These are phyloP conservation scores for Chorisops tibialis DNA, from an alignment of 2,888 invertebrate species.

Conservation along the genomic window DNA sequence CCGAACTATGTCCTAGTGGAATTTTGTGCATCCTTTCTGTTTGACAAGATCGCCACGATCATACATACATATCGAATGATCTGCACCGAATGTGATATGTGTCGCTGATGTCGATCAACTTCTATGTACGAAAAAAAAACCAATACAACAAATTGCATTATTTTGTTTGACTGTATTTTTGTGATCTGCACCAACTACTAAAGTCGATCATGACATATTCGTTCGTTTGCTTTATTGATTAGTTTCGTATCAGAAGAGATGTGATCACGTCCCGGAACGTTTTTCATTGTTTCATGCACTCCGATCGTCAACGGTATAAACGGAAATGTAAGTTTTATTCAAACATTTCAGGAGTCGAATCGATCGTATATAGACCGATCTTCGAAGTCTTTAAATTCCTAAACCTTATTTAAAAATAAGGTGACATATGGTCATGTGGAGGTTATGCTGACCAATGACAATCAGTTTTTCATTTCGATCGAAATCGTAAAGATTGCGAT, in stretches of 20 bases:
- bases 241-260: too few species aligned
- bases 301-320: neutral
- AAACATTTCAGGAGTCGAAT: neutral
- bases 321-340: neutral
- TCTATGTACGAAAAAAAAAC: too few species aligned
- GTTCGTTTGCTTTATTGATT: neutral
- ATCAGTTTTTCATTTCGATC: too few species aligned
- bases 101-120: neutral
- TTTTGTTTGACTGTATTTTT: neutral
- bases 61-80: neutral
- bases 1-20: constrained; percentile 34
- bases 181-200: neutral
- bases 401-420: neutral
- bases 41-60: neutral
- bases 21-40: constrained; percentile 24
- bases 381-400: too few species aligned
- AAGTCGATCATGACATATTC: neutral
- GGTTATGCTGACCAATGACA: neutral
- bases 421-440: constrained; percentile 3
- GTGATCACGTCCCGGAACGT: too few species aligned
- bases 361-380: neutral
- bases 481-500: too few species aligned
- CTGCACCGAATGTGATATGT: neutral
- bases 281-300: neutral
- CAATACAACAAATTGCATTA: neutral